Percentiles rank a stretch among this genome's conserved stretches.
Conservation (phyloP, 2,888 invertebrate species). For the Tenthredo notha region DNA sequence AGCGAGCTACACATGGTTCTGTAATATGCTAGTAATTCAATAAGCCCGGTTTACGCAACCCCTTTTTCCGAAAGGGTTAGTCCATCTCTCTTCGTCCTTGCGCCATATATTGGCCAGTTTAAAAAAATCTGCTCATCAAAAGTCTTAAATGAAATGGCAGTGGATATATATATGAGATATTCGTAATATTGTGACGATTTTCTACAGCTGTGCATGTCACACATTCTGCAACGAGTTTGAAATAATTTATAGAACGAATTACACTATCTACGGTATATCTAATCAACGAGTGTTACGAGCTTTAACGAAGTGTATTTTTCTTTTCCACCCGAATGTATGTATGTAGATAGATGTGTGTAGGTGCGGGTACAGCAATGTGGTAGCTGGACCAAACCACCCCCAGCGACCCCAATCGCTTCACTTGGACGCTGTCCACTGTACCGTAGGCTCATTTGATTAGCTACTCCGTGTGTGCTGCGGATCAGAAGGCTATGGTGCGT, state of each 20-base stretch:
- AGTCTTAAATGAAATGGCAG: neutral
- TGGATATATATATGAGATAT: neutral
- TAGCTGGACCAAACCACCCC: neutral
- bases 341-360: neutral
- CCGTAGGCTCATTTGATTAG: conserved; percentile 46
- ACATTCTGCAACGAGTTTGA: neutral
- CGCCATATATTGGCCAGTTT: neutral
- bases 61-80: neutral
- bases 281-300: neutral
- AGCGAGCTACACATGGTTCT: neutral
- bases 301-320: conserved; percentile 36
- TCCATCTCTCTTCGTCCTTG: neutral
- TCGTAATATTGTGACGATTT: neutral
- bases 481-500: conserved; percentile 32
- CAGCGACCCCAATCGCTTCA: conserved; percentile 35
- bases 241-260: neutral
- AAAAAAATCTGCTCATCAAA: neutral
- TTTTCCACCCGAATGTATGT: conserved; percentile 55
- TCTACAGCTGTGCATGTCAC: neutral
- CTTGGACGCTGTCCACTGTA: conserved; percentile 34
- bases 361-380: neutral
- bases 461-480: conserved; percentile 16
- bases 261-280: neutral
- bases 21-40: neutral
- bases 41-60: neutral